Evolutionary conservation across 2,113 vertebrate species (phyloP).

Genomic region (Neomonachus schauinslandi): DNA sequence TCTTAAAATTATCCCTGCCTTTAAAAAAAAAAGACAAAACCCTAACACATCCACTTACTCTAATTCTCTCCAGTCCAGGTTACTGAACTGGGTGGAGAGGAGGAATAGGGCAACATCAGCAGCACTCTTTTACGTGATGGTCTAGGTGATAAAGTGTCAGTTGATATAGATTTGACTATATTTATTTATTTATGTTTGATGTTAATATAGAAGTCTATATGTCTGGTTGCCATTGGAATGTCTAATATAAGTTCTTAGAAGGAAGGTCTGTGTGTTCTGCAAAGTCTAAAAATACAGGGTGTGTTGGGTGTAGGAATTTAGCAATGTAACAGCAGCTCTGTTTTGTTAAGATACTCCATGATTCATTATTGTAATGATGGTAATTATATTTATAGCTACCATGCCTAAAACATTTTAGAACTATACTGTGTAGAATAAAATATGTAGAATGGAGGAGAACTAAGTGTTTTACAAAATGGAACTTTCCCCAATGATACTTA

Average conservation of each 20-base stretch:
- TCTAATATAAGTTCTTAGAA: constrained; percentile 42
- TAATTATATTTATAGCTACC: constrained; percentile 54
- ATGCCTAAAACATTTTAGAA: constrained; percentile 46
- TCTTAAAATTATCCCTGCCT: neutral
- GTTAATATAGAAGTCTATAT: neutral
- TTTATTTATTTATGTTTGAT: neutral
- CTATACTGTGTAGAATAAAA: neutral
- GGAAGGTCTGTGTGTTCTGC: neutral
- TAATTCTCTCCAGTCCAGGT: neutral
- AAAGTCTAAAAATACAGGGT: neutral
- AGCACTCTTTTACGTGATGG: neutral
- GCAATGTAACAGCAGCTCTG: neutral
- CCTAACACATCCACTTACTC: neutral
- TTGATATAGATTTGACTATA: neutral
- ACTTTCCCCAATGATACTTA: neutral
- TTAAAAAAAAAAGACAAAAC: neutral
- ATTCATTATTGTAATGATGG: constrained; percentile 52
- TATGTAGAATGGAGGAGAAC: neutral
- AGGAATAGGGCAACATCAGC: neutral
- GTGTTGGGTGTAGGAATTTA: neutral
- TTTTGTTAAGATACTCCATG: constrained; percentile 44
- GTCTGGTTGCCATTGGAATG: neutral
- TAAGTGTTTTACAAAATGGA: constrained; percentile 27
- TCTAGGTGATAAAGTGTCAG: neutral
- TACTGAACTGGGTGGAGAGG: neutral